Evolutionary conservation across 2,888 invertebrate genomes (phyloP), one percentile per base, ranked within the genome.

Genomic region (Tachina lurida): DNA sequence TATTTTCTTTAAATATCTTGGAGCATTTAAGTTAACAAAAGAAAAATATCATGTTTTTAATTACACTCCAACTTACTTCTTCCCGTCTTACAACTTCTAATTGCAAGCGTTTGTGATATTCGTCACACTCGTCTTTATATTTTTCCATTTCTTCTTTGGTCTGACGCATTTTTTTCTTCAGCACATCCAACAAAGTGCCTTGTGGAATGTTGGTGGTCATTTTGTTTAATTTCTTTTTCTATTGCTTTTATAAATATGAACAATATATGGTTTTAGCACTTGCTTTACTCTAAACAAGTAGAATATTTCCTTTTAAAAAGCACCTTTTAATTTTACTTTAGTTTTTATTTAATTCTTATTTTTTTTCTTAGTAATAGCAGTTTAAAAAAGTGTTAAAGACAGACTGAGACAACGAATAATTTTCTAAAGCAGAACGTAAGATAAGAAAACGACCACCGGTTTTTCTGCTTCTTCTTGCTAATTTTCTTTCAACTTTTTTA

Each of bases 81-180:
- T 98, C 98, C 93, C 98, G 96, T 93, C 98, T 96, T 95, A 97
- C 97, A 93, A 97, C 95, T 95, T 98, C 98, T 93, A 97, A 95
- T 94, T 98, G 98, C 93, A 98, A 95, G 93, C 97, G 96, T 95
- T 98, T 97, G 94, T 97, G 97, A 93, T 96, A 97, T 94, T 98
- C 98, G 94, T 98, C 98, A 93, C 97, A 97, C 93, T 98, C 98
- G 94, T 99, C 99, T 94, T 97, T 98, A 94, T 97, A 98, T 94
- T 97, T 96, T 94, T 99, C 99, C 96, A 98, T 97, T 95, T 99
- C 99, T 94, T 98, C 98, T 94, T 98, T 98, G 91, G 98, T 97
- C 94, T 98, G 98, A 90, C 98, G 96, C 99, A 99, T 99, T 96
- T 99, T 99, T 95, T 98, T 98, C 95, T 99, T 99, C 92, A 99